These are phyloP conservation scores for Agonopterix arenella DNA, from an alignment of 2,888 invertebrate species.

Conservation along the genomic window DNA sequence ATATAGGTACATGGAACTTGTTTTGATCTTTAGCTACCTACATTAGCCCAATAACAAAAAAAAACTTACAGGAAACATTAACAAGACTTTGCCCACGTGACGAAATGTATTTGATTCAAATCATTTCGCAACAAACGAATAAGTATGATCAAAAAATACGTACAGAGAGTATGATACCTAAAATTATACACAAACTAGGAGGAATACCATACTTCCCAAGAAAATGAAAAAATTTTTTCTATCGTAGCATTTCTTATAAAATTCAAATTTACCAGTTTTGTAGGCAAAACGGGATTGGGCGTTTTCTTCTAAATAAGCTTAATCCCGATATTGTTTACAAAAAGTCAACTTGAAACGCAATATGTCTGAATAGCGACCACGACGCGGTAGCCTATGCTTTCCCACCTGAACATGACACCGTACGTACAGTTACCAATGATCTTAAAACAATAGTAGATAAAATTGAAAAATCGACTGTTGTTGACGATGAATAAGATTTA, in stretches of 20 bases:
- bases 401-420: conserved; percentile 74
- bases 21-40: background rate
- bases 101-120: no score
- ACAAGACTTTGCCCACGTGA: conserved; percentile 20
- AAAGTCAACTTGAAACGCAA: conserved; percentile 63
- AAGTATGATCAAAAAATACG: no score
- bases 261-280: no score
- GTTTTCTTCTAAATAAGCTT: conserved; percentile 25
- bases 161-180: no score
- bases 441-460: conserved; percentile 32
- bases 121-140: no score
- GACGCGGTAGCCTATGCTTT: conserved; percentile 72
- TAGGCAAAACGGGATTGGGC: no score
- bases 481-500: conserved; percentile 44
- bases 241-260: no score
- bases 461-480: conserved; percentile 39
- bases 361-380: conserved; percentile 66
- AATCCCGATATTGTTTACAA: conserved; percentile 56
- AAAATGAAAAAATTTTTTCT: no score
- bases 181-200: no score
- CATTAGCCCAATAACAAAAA: background rate
- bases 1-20: no score
- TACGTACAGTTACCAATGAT: conserved; percentile 35
- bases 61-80: conserved; percentile 4
- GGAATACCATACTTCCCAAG: no score